Base-by-base conservation (phyloP, 2,113 vertebrate species). In the Centropristis striata region DNA sequence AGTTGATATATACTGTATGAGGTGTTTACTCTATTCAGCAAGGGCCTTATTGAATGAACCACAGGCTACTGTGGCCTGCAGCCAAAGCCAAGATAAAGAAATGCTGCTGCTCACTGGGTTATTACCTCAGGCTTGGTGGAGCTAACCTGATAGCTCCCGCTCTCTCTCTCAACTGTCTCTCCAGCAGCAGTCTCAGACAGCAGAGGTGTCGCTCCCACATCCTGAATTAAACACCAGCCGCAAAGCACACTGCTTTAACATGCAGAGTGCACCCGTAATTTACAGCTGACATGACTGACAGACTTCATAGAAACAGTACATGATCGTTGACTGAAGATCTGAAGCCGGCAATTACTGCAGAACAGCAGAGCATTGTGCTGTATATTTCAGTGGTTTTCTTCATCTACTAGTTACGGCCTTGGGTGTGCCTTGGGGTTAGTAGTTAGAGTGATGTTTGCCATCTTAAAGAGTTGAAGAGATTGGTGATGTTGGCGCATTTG, bases 51-150 rank as follows among this genome's bases (percentile, higher is more conserved):
- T 88, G 53, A 78, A 84, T 76, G 70, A 88, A 75, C 46, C 58
- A 66, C 64, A 27, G 46, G 57, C 66, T 63, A 13, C 36, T 73
- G 71, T 70, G 64, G 80, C 77, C 76, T 66, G 25, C 55, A 25
- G 77, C 81, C 72, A 80, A 74, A 74, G 28, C 53, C 47, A 37
- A 80, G 59, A 87, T 86, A 76, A 85, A 85, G 69, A 75, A 72
- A 87, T n/a, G 53, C 47, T 83, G 71, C 65, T 47, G 65, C 75
- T 84, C 60, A 47, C 51, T 81, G 55, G 46, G 77, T 87, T 81
- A 75, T 78, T 81, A 83, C 77, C 70, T 76, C 61, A 67, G 71
- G 82, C 70, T 71, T 18, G 16, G 25, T 23, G 54, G 50, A 73
- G 65, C 72, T 81, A 64, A 76, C 65, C 28, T 59, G 54, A 87